Evolutionary conservation across 1,140 invertebrate genomes (phyloP), one percentile per base, ranked within the genome.

Genomic region (Cheumatopsyche charites): DNA sequence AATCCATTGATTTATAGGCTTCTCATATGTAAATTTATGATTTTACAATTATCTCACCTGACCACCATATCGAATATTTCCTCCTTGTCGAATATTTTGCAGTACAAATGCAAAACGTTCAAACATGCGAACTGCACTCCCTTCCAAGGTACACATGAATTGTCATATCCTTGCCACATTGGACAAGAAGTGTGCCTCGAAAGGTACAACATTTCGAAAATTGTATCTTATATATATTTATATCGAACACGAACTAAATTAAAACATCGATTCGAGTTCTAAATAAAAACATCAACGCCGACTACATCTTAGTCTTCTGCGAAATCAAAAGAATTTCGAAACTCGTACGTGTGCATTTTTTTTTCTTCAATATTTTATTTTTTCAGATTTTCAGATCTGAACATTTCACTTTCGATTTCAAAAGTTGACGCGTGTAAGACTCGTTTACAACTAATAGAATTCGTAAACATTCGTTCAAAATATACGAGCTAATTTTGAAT

Each of bases 1-100:
- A n/a, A n/a, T n/a, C n/a, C n/a, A n/a, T n/a, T n/a, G n/a, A n/a
- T n/a, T n/a, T n/a, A n/a, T n/a, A n/a, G n/a, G n/a, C n/a, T n/a
- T n/a, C n/a, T n/a, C n/a, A n/a, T n/a, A n/a, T n/a, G n/a, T n/a
- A n/a, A n/a, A n/a, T n/a, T n/a, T 6, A 21, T 62, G 21, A 25
- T 26, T 15, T 17, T 17, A 9, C n/a, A 52, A 7, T 15, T 17
- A 15, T 76, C 76, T 82, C 89, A 91, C 89, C 89, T 90, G 84
- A 91, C 86, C 71, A 91, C 89, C 76, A 90, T 86, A 82, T 90
- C 88, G 80, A 89, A 90, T 69, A 91, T 85, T 80, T 90, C 88
- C 77, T 87, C 86, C 78, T 89, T 88, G 79, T 90, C 88, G 82
- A 92, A 91, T 76, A 92, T 89, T 80, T 91, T 91, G 79, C 89